These are phyloP conservation scores for Leucania comma DNA, from an alignment of 2,888 invertebrate species.

Conservation along the genomic window DNA sequence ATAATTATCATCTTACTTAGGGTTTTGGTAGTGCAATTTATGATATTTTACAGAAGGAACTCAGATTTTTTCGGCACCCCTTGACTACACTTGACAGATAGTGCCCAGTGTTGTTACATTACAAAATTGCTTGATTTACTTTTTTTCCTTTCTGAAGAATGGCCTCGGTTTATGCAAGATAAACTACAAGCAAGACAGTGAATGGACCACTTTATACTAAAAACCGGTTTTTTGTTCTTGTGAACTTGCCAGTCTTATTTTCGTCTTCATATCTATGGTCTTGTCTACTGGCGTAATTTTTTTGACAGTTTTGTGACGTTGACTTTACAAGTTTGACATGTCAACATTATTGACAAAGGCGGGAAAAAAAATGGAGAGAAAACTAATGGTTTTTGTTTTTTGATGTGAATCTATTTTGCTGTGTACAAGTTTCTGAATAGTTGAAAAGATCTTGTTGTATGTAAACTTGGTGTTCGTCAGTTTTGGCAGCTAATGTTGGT, in stretches of 20 bases:
- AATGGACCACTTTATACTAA: background rate
- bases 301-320: slow-evolving; percentile 4
- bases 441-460: background rate
- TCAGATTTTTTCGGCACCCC: slow-evolving; percentile 52
- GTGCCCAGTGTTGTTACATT: slow-evolving; percentile 30
- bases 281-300: background rate
- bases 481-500: background rate
- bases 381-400: slow-evolving; percentile 20
- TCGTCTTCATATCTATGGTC: background rate
- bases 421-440: background rate
- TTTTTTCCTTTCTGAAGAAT: background rate
- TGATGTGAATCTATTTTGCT: background rate
- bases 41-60: slow-evolving; percentile 33
- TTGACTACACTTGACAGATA: slow-evolving; percentile 61
- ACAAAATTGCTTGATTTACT: background rate
- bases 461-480: background rate
- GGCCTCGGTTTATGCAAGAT: background rate
- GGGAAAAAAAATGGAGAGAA: slow-evolving; percentile 45
- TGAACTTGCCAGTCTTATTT: background rate
- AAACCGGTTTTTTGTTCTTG: background rate
- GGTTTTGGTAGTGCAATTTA: slow-evolving; percentile 25
- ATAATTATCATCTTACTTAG: slow-evolving; percentile 47
- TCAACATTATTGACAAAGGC: slow-evolving; percentile 34
- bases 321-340: background rate
- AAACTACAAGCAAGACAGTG: background rate